Base-by-base conservation (phyloP, 2,113 vertebrate species). In the Tautogolabrus adspersus region DNA sequence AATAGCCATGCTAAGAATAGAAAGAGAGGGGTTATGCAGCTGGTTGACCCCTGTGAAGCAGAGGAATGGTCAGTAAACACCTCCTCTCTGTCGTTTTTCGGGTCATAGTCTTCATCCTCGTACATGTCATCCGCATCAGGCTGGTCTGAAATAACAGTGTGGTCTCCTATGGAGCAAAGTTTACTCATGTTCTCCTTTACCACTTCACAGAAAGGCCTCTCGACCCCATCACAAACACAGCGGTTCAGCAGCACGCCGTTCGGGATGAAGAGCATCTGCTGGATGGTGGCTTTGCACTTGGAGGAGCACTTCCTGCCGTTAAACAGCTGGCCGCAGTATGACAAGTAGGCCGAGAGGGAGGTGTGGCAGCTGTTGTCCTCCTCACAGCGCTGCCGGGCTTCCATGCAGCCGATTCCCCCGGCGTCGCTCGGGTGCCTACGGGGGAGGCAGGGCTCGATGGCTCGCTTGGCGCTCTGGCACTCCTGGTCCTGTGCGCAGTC, bases 161-260 rank as follows among this genome's bases (percentile, higher is more conserved):
- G 87, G 66, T 93, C 93, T 19, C 89, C 92, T 2, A 94, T 87
- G 34, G 85, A 61, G 75, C 95, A 96, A 1, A 95, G 93, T 46
- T 90, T 92, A 49, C 86, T 90, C 95, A 96, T 95, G 92, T 95
- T 95, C 68, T 94, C 94, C 79, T 96, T 95, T 61, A 96, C 94
- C 85, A 95, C 93, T 69, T 96, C 94, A 46, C 95, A 96, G 88
- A 96, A 95, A 2, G 94, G 94, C 62, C 95, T 86, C 91, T 95
- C 95, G 49, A 93, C 90, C 0, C 95, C 94, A 57, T 95, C 95
- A 49, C 94, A 95, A 2, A 95, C 92, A 34, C 94, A 95, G 40
- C 87, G 92, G 88, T 95, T 94, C 1, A 96, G 93, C 78, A 93
- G 81, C 62, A 81, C 46, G 30, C 94, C 95, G 34, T 87, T 90